Conservation (phyloP, 2,797 vertebrate species). For the Cossypha caffra region DNA sequence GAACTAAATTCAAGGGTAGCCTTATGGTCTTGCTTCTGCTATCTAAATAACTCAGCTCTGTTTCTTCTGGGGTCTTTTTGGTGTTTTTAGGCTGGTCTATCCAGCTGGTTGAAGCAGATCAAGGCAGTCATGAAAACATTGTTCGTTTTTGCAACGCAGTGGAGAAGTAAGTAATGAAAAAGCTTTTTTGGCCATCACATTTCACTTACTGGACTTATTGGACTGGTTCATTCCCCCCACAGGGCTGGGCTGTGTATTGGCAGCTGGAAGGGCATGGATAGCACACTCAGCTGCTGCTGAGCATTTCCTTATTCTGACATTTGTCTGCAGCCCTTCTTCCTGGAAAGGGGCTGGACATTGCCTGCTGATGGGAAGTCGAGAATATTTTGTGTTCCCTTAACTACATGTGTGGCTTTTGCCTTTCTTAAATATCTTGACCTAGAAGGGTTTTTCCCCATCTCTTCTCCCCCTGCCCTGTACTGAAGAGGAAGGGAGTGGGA, state of each 20-base stretch:
- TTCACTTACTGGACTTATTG: background rate
- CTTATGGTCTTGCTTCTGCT: background rate
- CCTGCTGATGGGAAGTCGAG: background rate
- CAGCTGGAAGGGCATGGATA: background rate
- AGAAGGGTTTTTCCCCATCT: background rate
- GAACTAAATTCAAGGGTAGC: background rate
- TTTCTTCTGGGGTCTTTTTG: background rate
- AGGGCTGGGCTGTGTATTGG: background rate
- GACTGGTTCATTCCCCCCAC: background rate
- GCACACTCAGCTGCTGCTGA: background rate
- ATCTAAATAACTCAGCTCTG: background rate
- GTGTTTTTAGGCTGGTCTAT: constrained; percentile 56
- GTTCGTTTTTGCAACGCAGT: constrained; percentile 61
- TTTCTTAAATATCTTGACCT: background rate
- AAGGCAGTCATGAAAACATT: constrained; percentile 51
- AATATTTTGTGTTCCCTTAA: background rate
- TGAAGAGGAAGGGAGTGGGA: background rate
- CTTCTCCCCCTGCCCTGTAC: background rate
- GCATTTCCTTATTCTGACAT: background rate
- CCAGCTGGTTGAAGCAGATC: constrained; percentile 53
- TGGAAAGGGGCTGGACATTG: background rate
- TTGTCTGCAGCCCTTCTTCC: background rate
- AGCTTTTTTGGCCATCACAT: background rate
- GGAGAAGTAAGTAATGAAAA: constrained; percentile 65
- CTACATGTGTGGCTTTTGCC: rapidly evolving